phyloP scores from a whole-genome alignment of 2,797 vertebrate species.

The Melanotaenia parkinsoni region DNA sequence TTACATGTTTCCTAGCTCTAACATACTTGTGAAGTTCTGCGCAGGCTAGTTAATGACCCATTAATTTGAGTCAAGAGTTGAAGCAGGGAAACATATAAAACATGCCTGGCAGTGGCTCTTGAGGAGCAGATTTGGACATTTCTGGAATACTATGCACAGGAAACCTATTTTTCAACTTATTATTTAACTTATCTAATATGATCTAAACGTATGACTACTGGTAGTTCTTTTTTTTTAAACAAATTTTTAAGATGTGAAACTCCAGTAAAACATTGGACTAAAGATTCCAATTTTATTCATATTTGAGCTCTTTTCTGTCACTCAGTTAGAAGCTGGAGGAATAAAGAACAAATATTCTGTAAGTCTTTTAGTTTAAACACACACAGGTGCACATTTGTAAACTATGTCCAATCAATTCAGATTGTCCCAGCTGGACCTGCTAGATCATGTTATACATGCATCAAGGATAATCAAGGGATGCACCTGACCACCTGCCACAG shows the following conservation, averaged over 20 bases:
- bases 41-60: no score
- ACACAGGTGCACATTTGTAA: not conserved
- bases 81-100: no score
- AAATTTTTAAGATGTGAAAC: not conserved
- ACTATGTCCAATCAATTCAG: not conserved
- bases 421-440: not conserved
- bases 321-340: not conserved
- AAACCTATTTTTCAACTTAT: no score
- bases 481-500: not conserved
- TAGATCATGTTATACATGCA: not conserved
- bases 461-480: slow-evolving; percentile 5
- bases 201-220: not conserved
- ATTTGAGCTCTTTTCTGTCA: not conserved
- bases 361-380: not conserved
- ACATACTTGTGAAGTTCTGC: no score
- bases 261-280: not conserved
- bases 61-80: no score
- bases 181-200: not conserved
- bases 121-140: not conserved
- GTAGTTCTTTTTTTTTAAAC: not conserved
- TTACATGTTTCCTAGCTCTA: no score
- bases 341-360: no score
- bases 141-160: no score
- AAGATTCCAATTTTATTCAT: not conserved
- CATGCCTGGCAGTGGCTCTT: no score